Evolutionary conservation across 2,113 vertebrate genomes (phyloP).

Genomic region (Brachypodius melanocephalos): DNA sequence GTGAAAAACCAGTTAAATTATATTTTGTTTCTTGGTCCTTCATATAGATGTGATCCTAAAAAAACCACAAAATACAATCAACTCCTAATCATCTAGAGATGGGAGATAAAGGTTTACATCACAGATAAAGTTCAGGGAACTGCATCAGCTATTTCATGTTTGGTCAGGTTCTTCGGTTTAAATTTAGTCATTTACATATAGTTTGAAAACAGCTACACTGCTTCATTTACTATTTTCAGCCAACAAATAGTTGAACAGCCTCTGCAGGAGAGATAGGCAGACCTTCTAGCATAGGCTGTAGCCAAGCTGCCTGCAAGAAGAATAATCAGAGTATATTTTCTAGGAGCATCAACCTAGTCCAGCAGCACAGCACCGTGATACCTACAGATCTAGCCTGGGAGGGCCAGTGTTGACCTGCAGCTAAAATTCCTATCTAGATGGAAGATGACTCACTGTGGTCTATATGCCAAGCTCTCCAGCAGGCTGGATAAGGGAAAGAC

Average conservation of each 20-base stretch:
- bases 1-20: background rate
- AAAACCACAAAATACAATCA: background rate
- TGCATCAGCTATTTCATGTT: background rate
- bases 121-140: background rate
- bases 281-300: background rate
- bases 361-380: background rate
- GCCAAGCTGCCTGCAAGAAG: background rate
- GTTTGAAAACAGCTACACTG: background rate
- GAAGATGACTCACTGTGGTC: accelerated
- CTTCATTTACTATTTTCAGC: background rate
- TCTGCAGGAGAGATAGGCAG: background rate
- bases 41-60: background rate
- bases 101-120: background rate
- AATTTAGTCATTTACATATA: background rate
- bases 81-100: background rate
- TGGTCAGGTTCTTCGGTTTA: background rate
- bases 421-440: background rate
- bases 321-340: background rate
- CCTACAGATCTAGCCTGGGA: background rate
- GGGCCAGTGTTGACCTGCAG: background rate
- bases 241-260: background rate
- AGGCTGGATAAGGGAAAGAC: background rate
- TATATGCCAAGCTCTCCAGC: background rate
- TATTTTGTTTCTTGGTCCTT: background rate
- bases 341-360: background rate